These are phyloP conservation scores for Patella ulyssiponensis DNA, from an alignment of 2,888 invertebrate species.

Conservation along the genomic window DNA sequence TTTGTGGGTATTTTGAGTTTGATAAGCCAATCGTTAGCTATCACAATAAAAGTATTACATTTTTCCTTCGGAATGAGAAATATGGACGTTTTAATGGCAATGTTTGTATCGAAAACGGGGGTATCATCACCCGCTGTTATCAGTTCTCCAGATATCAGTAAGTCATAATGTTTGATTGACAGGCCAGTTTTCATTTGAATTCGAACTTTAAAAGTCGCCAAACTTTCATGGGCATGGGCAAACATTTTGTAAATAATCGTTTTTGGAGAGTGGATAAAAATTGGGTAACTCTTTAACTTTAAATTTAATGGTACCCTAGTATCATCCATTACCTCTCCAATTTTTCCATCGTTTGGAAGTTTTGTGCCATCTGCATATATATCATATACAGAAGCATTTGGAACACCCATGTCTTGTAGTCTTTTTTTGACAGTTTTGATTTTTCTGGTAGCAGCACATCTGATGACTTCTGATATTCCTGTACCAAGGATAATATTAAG, in stretches of 20 bases:
- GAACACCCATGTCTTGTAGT: conserved; percentile 56
- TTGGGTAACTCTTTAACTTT: conserved; percentile 56
- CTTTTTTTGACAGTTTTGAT: conserved; percentile 52
- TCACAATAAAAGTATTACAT: conserved; percentile 48
- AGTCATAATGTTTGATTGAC: conserved; percentile 45
- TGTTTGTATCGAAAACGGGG: conserved; percentile 49
- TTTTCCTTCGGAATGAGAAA: conserved; percentile 47
- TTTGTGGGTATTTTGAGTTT: conserved; percentile 51
- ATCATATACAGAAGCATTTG: conserved; percentile 57
- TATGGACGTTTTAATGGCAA: conserved; percentile 54
- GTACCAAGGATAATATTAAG: conserved; percentile 51
- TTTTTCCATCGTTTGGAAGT: conserved; percentile 45
- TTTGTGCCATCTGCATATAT: conserved; percentile 45
- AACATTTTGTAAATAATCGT: conserved; percentile 60
- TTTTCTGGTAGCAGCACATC: conserved; percentile 51
- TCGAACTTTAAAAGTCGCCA: conserved; percentile 52
- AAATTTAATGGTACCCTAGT: conserved; percentile 47
- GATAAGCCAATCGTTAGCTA: conserved; percentile 49
- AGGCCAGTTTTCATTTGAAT: conserved; percentile 58
- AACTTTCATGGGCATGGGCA: conserved; percentile 49
- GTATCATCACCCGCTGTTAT: conserved; percentile 41
- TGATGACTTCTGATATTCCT: conserved; percentile 56
- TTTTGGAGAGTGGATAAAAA: conserved; percentile 57
- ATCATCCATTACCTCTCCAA: conserved; percentile 53
- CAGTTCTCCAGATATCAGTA: conserved; percentile 56